Conservation (phyloP, 2,888 invertebrate species). For the Petrophora chlorosata region DNA sequence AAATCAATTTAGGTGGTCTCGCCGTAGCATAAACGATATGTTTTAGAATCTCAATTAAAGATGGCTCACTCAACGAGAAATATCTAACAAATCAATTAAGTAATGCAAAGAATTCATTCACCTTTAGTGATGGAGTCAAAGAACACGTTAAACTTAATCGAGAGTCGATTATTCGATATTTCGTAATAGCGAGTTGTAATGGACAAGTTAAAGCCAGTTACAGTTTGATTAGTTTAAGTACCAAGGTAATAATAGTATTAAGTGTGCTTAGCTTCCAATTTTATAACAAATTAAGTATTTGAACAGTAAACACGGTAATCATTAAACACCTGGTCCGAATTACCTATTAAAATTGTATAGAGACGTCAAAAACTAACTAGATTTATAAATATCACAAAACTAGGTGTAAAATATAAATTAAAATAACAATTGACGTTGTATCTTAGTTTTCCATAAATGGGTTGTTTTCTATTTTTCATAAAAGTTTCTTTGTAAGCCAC, state of each 20-base stretch:
- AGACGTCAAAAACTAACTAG: too few species aligned
- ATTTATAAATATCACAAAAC: too few species aligned
- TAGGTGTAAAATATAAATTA: too few species aligned
- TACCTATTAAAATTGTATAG: too few species aligned
- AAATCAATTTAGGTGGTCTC: conserved; percentile 56
- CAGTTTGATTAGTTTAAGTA: conserved; percentile 3
- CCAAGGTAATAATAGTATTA: neutral
- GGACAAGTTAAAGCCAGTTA: conserved; percentile 9
- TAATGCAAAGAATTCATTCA: conserved; percentile 80
- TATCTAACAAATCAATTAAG: conserved; percentile 80
- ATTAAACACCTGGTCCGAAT: too few species aligned
- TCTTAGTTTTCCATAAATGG: too few species aligned
- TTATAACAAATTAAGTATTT: neutral
- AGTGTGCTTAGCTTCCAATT: neutral
- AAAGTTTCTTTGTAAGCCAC: too few species aligned
- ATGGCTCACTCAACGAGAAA: conserved; percentile 75
- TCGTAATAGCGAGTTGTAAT: conserved; percentile 11
- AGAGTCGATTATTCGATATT: conserved; percentile 14
- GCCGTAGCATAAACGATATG: conserved; percentile 52
- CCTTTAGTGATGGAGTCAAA: conserved; percentile 61
- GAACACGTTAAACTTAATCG: conserved; percentile 20
- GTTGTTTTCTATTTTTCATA: too few species aligned
- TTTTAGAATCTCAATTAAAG: conserved; percentile 71
- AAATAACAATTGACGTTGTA: too few species aligned
- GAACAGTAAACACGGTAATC: too few species aligned